Conservation (phyloP, 1,140 invertebrate genomes). For the Eumaeus atala region DNA sequence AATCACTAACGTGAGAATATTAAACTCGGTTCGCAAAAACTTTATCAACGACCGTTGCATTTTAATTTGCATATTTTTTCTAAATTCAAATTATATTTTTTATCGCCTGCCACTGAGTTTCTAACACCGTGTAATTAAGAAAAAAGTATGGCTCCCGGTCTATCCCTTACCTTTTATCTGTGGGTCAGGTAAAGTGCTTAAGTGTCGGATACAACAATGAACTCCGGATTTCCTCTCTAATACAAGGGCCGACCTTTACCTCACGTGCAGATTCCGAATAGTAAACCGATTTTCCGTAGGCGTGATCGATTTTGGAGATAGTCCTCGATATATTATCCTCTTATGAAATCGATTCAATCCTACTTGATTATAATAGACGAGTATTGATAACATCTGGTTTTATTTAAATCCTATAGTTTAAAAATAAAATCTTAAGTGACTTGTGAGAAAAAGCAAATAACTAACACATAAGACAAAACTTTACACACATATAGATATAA, state of each 20-base stretch:
- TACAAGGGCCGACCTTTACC: conserved; percentile 57
- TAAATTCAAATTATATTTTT: conserved; percentile 34
- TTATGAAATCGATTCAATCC: conserved; percentile 43
- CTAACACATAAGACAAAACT: no score
- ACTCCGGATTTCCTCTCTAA: conserved; percentile 71
- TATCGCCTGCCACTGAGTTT: conserved; percentile 26
- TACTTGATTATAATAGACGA: neutral
- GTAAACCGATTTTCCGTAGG: conserved; percentile 57
- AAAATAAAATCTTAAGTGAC: no score
- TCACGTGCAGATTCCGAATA: conserved; percentile 70
- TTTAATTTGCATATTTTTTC: conserved; percentile 57
- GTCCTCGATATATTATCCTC: conserved; percentile 36
- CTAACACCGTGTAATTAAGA: conserved; percentile 64
- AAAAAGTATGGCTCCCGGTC: conserved; percentile 48
- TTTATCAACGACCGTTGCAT: conserved; percentile 50
- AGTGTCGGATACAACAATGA: conserved; percentile 60
- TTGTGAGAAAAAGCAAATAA: no score
- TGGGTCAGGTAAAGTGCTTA: conserved; percentile 66
- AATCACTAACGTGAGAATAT: conserved; percentile 70
- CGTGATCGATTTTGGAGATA: conserved; percentile 71
- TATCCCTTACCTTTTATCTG: conserved; percentile 44
- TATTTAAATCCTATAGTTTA: no score
- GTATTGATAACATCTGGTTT: no score
- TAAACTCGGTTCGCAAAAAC: conserved; percentile 33
- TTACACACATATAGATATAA: neutral